phyloP scores from a whole-genome alignment of 2,888 invertebrate genomes.

The Xiphydria camelus region DNA sequence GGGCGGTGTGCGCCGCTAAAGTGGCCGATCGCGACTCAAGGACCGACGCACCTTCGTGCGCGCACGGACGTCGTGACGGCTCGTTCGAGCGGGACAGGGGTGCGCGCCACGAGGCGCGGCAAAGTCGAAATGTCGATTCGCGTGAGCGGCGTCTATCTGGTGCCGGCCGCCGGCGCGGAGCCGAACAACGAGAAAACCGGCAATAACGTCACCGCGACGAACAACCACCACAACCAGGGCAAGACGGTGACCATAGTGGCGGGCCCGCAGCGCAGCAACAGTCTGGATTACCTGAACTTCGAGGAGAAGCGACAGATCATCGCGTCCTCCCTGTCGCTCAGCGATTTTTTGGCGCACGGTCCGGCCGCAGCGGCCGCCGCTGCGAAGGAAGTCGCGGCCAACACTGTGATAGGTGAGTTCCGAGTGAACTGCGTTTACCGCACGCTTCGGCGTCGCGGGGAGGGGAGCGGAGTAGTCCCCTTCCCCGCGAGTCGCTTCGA shows the following conservation, averaged over 20 bases:
- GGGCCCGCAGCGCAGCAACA: slow-evolving; percentile 74
- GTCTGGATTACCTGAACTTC: slow-evolving; percentile 87
- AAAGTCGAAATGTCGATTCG: slow-evolving; percentile 57
- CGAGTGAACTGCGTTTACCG: background rate
- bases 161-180: slow-evolving; percentile 41
- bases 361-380: slow-evolving; percentile 62
- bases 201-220: slow-evolving; percentile 5
- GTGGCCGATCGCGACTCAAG: no score
- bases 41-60: no score
- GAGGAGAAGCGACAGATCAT: slow-evolving; percentile 89
- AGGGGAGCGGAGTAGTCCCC: no score
- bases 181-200: slow-evolving; percentile 27
- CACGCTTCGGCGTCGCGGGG: no score
- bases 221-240: slow-evolving; percentile 37
- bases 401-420: slow-evolving; percentile 56
- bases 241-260: slow-evolving; percentile 69
- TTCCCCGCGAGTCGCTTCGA: slow-evolving; percentile 19
- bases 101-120: no score
- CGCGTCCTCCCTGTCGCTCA: slow-evolving; percentile 83
- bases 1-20: no score
- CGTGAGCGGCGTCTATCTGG: slow-evolving; percentile 54
- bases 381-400: slow-evolving; percentile 59
- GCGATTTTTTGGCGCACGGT: slow-evolving; percentile 80
- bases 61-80: no score
- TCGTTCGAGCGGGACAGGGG: no score